Percentiles rank a stretch among this genome's conserved stretches.
phyloP scores from a whole-genome alignment of 2,888 invertebrate genomes.

The Plagodis pulveraria region DNA sequence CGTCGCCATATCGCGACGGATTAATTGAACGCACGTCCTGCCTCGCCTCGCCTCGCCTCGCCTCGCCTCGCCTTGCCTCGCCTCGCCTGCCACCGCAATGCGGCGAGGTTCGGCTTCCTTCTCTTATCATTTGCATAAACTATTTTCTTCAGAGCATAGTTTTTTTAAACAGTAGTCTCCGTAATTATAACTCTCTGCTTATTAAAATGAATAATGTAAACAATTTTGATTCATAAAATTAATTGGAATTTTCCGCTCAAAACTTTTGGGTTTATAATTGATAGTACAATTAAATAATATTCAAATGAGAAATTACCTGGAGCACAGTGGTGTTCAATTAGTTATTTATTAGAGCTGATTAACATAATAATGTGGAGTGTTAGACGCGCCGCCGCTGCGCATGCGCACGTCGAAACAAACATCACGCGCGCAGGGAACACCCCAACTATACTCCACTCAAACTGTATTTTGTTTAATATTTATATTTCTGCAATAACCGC shows the following conservation, averaged over 20 bases:
- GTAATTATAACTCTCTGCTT: conserved; percentile 23
- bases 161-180: conserved; percentile 18
- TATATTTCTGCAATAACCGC: too few relatives aligned
- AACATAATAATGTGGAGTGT: conserved; percentile 42
- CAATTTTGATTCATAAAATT: conserved; percentile 41
- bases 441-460: too few relatives aligned
- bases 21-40: too few relatives aligned
- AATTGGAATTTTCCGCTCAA: conserved; percentile 40
- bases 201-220: conserved; percentile 36
- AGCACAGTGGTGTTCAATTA: conserved; percentile 48
- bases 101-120: background rate
- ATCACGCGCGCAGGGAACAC: too few relatives aligned
- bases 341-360: conserved; percentile 47
- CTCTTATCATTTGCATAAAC: background rate
- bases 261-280: conserved; percentile 37
- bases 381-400: conserved; percentile 34
- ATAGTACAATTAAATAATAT: conserved; percentile 42
- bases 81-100: background rate
- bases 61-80: background rate
- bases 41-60: too few relatives aligned
- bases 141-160: background rate
- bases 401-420: conserved; percentile 4
- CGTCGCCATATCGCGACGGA: too few relatives aligned
- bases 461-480: too few relatives aligned
- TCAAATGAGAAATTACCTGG: conserved; percentile 40